Evolutionary conservation across 2,113 vertebrate species (phyloP).

Genomic region (Nothobranchius kuhntae): DNA sequence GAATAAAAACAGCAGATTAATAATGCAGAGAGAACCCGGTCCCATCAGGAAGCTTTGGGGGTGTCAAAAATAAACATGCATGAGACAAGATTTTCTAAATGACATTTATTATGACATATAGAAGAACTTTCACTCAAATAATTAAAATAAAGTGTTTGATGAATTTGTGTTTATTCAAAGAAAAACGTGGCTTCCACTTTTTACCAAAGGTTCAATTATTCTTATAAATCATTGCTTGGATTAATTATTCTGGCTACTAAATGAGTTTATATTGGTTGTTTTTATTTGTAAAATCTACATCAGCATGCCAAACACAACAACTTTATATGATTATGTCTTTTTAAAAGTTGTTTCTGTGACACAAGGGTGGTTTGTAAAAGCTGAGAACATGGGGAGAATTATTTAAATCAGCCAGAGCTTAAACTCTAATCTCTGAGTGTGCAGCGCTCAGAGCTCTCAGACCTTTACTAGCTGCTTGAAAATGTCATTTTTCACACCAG

Average conservation of each 20-base stretch:
- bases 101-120: too few relatives aligned
- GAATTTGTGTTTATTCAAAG: neutral
- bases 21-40: conserved; percentile 70
- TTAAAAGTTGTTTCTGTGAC: neutral
- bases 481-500: neutral
- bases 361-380: neutral
- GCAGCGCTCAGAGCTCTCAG: neutral
- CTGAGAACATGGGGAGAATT: neutral
- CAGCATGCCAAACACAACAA: too few relatives aligned
- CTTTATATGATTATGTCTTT: too few relatives aligned
- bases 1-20: conserved; percentile 79
- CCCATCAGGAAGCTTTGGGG: conserved; percentile 69
- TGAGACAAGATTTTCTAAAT: conserved; percentile 50
- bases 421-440: neutral
- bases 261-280: too few relatives aligned
- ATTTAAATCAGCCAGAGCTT: neutral
- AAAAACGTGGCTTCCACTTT: too few relatives aligned
- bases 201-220: too few relatives aligned
- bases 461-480: neutral
- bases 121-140: too few relatives aligned
- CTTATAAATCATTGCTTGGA: too few relatives aligned
- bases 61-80: conserved; percentile 62
- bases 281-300: too few relatives aligned
- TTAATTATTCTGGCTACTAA: too few relatives aligned
- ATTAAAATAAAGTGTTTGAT: neutral